Conservation (phyloP, 2,797 vertebrate species). For the Momotus momota region DNA sequence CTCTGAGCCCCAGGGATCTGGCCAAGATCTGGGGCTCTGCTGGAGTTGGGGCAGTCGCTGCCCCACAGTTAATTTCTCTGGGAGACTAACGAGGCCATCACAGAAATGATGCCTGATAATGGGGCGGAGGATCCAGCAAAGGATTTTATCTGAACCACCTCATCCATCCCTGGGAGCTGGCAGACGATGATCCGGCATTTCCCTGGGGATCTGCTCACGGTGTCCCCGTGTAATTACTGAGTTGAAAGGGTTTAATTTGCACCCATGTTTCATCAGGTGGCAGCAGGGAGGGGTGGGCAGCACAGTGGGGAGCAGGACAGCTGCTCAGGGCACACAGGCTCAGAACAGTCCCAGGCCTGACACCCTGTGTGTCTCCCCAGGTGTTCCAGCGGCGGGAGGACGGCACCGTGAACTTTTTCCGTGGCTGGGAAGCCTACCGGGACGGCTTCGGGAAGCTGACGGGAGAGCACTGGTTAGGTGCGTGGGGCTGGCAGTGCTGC, state of each 20-base stretch:
- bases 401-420: slow-evolving; percentile 94
- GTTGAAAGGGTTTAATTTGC: background rate
- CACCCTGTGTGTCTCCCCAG: slow-evolving; percentile 62
- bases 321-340: fast-evolving
- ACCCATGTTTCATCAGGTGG: background rate
- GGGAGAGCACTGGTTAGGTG: slow-evolving; percentile 97
- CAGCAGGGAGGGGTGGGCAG: background rate
- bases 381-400: slow-evolving; percentile 96
- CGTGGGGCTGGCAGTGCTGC: background rate
- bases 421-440: slow-evolving; percentile 93
- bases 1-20: background rate
- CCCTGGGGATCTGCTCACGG: background rate
- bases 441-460: slow-evolving; percentile 97
- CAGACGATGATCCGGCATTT: background rate
- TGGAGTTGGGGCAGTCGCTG: fast-evolving
- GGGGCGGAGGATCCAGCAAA: fast-evolving
- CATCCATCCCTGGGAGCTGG: fast-evolving
- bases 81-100: background rate
- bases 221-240: background rate
- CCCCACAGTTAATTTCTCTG: background rate
- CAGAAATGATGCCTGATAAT: fast-evolving
- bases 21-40: background rate
- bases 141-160: background rate
- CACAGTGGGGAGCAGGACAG: background rate
- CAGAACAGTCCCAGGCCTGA: background rate